A percentile compares a stretch with the other conserved stretches of the same genome.
Evolutionary conservation across 2,797 vertebrate genomes (phyloP).

Genomic region (Taeniopygia guttata): DNA sequence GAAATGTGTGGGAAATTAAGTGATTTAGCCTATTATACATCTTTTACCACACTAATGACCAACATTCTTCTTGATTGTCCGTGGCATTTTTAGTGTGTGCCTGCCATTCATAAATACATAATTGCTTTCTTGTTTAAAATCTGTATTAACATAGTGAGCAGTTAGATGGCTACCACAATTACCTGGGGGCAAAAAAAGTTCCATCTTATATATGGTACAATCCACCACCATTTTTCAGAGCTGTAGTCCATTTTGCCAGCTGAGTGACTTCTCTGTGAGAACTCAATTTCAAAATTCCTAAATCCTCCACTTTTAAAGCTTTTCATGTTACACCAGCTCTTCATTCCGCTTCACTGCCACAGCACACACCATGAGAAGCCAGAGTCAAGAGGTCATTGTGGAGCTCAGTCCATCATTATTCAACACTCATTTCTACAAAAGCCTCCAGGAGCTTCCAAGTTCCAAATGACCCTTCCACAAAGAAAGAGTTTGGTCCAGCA

Average conservation of each 20-base stretch:
- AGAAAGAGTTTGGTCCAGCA: background rate
- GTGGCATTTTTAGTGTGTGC: background rate
- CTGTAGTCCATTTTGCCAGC: background rate
- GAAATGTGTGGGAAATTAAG: constrained; percentile 23
- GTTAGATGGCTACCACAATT: background rate
- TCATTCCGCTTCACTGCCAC: background rate
- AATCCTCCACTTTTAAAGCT: background rate
- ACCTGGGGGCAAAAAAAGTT: background rate
- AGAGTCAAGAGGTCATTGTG: background rate
- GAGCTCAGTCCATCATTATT: background rate
- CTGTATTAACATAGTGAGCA: background rate
- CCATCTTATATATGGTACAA: background rate
- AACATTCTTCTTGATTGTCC: background rate
- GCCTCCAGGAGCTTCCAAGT: background rate
- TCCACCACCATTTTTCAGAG: background rate
- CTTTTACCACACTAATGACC: background rate
- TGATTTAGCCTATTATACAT: constrained; percentile 27
- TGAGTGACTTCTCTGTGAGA: background rate
- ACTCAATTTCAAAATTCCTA: background rate
- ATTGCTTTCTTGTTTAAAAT: background rate
- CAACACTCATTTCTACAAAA: background rate
- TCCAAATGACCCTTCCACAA: background rate
- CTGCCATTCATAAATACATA: background rate
- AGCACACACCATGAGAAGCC: background rate
- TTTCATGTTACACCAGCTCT: background rate